phyloP scores from a whole-genome alignment of 2,797 vertebrate species.

The Lateolabrax maculatus region DNA sequence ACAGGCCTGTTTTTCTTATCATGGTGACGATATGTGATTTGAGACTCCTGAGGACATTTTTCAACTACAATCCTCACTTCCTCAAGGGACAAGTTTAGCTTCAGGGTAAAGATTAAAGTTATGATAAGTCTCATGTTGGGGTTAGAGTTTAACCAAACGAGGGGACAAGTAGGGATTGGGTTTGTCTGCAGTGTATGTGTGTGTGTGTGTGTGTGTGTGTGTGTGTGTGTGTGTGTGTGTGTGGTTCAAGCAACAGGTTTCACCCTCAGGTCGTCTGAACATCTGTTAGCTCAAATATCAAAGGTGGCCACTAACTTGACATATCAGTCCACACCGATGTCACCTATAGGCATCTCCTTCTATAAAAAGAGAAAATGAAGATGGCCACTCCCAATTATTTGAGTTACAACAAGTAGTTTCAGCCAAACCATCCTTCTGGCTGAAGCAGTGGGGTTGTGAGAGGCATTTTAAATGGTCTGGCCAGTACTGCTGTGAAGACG shows the following conservation, averaged over 20 bases:
- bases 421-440: neutral
- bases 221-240: slow-evolving; percentile 17
- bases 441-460: neutral
- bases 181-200: slow-evolving; percentile 21
- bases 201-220: slow-evolving; percentile 19
- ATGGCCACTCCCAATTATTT: slow-evolving; percentile 23
- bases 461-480: neutral
- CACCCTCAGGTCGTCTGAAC: slow-evolving; percentile 56
- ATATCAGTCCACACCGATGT: slow-evolving; percentile 48
- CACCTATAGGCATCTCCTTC: slow-evolving; percentile 50
- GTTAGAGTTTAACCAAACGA: slow-evolving; percentile 44
- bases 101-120: slow-evolving; percentile 44
- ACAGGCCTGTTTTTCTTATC: neutral
- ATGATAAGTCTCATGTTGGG: slow-evolving; percentile 52
- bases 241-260: slow-evolving; percentile 40
- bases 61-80: neutral
- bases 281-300: slow-evolving; percentile 78
- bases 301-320: slow-evolving; percentile 59
- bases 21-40: neutral
- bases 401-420: slow-evolving; percentile 22
- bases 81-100: slow-evolving; percentile 5
- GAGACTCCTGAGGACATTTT: neutral
- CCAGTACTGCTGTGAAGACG: neutral
- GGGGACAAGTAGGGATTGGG: slow-evolving; percentile 38
- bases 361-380: slow-evolving; percentile 39